Evolutionary conservation across 2,113 vertebrate species (phyloP).

Genomic region (Chlorocebus sabaeus): DNA sequence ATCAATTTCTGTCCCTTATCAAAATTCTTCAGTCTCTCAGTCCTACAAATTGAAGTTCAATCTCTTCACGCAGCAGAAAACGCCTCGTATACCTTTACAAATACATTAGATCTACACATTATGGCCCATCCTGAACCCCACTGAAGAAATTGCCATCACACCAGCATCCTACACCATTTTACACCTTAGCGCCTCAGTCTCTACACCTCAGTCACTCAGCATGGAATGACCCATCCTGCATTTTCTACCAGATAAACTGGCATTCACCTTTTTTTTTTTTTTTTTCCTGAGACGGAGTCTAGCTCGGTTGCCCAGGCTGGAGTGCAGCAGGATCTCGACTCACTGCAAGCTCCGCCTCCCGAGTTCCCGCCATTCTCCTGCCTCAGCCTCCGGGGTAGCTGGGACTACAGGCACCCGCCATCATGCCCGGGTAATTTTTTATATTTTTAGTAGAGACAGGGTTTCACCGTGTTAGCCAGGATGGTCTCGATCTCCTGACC

Average conservation of each 20-base stretch:
- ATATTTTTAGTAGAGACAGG: too few relatives aligned
- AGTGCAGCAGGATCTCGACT: too few relatives aligned
- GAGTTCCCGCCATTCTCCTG: too few relatives aligned
- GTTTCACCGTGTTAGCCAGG: too few relatives aligned
- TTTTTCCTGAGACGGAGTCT: too few relatives aligned
- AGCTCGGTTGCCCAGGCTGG: too few relatives aligned
- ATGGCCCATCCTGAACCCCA: neutral
- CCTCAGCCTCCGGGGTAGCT: too few relatives aligned
- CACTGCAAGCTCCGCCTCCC: too few relatives aligned
- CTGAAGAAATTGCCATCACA: neutral
- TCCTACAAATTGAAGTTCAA: neutral
- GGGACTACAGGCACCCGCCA: too few relatives aligned
- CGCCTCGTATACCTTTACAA: neutral
- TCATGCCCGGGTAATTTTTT: too few relatives aligned
- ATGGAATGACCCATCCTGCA: neutral
- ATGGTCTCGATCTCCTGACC: too few relatives aligned
- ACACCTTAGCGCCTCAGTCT: neutral
- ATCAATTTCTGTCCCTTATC: neutral
- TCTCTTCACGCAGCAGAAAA: neutral
- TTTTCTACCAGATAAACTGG: neutral
- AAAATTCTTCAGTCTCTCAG: slow-evolving; percentile 7
- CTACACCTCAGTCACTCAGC: neutral
- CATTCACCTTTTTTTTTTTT: neutral
- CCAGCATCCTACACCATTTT: neutral
- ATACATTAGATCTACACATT: neutral